phyloP scores from a whole-genome alignment of 2,888 invertebrate genomes.

The Rhabditoides inermis region DNA sequence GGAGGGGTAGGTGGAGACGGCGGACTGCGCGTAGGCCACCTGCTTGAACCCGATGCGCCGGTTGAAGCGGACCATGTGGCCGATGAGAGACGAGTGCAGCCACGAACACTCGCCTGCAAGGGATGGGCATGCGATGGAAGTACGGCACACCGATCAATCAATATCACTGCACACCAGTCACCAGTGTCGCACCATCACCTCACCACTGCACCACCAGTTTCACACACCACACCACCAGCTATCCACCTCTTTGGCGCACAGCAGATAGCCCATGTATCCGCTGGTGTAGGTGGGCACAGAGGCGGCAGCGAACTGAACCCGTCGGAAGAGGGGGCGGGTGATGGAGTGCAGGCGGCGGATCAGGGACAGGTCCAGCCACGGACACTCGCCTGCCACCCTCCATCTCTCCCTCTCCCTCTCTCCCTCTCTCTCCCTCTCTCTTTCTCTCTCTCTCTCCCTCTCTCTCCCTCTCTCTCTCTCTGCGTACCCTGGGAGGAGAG shows the following conservation, averaged over 20 bases:
- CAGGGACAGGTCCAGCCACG: constrained; percentile 67
- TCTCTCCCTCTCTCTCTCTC: neutral
- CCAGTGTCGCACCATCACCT: neutral
- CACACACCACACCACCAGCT: neutral
- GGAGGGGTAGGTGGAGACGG: constrained; percentile 89
- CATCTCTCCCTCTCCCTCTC: too few species aligned
- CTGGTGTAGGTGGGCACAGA: constrained; percentile 90
- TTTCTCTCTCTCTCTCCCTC: too few species aligned
- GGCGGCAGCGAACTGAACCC: constrained; percentile 70
- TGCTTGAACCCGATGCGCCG: constrained; percentile 69
- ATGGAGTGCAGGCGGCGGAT: constrained; percentile 63
- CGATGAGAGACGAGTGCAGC: constrained; percentile 70
- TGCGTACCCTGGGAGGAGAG: constrained; percentile 74
- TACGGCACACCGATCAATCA: too few species aligned
- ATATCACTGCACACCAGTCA: neutral
- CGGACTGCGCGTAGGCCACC: constrained; percentile 71
- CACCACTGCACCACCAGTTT: neutral
- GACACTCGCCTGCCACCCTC: constrained; percentile 66
- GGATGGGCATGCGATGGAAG: too few species aligned
- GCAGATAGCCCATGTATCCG: constrained; percentile 86
- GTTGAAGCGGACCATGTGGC: constrained; percentile 69
- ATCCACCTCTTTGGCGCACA: constrained; percentile 69
- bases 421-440: too few species aligned
- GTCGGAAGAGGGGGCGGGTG: constrained; percentile 65
- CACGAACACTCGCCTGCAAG: constrained; percentile 66